Conservation (phyloP, 1,140 invertebrate species). For the Caenorhabditis inopinata region DNA sequence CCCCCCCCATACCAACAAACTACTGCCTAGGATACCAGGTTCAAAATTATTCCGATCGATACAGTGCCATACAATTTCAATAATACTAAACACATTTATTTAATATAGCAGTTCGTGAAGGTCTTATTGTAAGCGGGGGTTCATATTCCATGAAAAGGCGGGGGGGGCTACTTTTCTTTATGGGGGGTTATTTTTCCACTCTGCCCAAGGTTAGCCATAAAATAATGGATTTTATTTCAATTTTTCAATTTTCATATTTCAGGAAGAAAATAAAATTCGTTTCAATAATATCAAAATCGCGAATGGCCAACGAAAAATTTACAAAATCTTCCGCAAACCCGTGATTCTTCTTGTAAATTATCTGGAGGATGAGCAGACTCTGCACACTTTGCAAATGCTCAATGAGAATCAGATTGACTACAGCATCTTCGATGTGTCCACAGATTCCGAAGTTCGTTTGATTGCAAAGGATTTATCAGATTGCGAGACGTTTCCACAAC, state of each 20-base stretch:
- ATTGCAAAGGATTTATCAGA: background rate
- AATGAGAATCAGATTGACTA: background rate
- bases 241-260: background rate
- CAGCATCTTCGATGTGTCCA: constrained; percentile 6
- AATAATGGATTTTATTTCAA: no score
- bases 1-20: no score
- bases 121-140: no score
- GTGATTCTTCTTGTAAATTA: constrained; percentile 1
- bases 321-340: constrained; percentile 8
- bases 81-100: no score
- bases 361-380: background rate
- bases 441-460: background rate
- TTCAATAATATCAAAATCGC: background rate
- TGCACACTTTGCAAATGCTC: background rate
- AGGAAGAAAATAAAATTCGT: background rate
- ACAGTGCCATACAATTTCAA: no score
- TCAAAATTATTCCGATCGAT: no score
- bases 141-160: no score
- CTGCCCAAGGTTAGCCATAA: no score
- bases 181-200: no score
- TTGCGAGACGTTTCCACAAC: constrained; percentile 6
- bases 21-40: no score
- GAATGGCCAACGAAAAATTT: background rate
- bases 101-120: no score
- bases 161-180: no score